phyloP scores from a whole-genome alignment of 2,888 invertebrate genomes.

The Microctonus hyperodae region DNA sequence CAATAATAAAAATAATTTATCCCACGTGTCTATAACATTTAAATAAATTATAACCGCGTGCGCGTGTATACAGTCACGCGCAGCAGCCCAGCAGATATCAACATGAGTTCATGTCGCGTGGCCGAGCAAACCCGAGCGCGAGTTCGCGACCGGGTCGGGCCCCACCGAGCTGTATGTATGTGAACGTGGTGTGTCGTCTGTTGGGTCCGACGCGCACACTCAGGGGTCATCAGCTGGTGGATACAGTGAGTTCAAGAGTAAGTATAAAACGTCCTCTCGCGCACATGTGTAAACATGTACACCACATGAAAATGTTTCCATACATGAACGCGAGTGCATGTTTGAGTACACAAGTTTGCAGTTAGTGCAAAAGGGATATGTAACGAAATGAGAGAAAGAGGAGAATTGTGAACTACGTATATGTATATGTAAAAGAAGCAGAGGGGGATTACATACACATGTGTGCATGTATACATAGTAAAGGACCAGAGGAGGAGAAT shows the following conservation, averaged over 20 bases:
- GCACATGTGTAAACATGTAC: too few species aligned
- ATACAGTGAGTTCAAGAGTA: too few species aligned
- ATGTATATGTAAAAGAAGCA: conserved; percentile 32
- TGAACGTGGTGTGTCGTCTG: conserved; percentile 32
- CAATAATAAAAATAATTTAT: too few species aligned
- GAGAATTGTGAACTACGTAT: background rate
- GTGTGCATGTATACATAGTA: too few species aligned
- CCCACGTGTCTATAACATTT: too few species aligned
- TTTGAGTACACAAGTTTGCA: conserved; percentile 8
- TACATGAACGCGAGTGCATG: background rate
- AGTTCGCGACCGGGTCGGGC: conserved; percentile 46
- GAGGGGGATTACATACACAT: conserved; percentile 23
- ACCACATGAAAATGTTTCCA: too few species aligned
- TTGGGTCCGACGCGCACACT: conserved; percentile 36
- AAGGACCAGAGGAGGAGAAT: conserved; percentile 33
- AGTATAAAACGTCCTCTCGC: too few species aligned
- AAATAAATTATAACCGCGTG: conserved; percentile 16
- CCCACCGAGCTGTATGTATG: conserved; percentile 2
- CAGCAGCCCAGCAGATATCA: conserved; percentile 31
- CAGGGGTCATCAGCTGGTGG: too few species aligned
- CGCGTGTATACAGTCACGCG: conserved; percentile 23
- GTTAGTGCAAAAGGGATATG: conserved; percentile 22
- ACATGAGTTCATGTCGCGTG: conserved; percentile 45
- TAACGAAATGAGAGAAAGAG: conserved; percentile 34
- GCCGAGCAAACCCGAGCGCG: conserved; percentile 33